phyloP scores from a whole-genome alignment of 2,113 vertebrate species.

The Origma solitaria region DNA sequence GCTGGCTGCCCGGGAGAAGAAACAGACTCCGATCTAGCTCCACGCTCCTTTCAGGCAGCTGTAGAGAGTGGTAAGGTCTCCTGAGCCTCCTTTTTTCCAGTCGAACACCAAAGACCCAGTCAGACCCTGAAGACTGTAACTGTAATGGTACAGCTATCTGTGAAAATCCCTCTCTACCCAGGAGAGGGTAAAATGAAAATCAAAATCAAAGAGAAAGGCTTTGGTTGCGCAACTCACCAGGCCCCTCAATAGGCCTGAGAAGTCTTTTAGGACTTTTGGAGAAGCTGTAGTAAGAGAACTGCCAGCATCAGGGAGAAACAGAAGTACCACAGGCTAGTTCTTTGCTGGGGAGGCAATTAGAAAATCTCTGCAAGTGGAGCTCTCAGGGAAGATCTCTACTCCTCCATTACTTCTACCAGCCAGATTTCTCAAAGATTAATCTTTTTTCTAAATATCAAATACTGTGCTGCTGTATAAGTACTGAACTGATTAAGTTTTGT shows the following conservation, averaged over 20 bases:
- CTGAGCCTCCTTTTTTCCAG: not conserved
- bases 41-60: not conserved
- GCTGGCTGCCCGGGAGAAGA: not conserved
- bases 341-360: not conserved
- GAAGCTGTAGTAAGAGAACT: not conserved
- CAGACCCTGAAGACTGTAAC: not conserved
- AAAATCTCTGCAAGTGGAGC: not conserved
- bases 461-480: not conserved
- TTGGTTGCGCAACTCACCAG: not conserved
- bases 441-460: not conserved
- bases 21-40: not conserved
- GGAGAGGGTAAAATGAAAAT: not conserved
- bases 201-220: not conserved
- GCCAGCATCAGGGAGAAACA: not conserved
- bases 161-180: not conserved
- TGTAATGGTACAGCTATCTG: not conserved
- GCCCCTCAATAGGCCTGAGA: not conserved
- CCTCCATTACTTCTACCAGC: not conserved
- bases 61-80: not conserved
- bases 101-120: not conserved
- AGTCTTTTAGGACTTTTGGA: not conserved
- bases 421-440: not conserved
- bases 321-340: not conserved
- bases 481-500: not conserved
- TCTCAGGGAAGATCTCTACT: not conserved